Evolutionary conservation across 2,797 vertebrate species (phyloP), one percentile per base, ranked within the genome.

Genomic region (Discoglossus pictus): DNA sequence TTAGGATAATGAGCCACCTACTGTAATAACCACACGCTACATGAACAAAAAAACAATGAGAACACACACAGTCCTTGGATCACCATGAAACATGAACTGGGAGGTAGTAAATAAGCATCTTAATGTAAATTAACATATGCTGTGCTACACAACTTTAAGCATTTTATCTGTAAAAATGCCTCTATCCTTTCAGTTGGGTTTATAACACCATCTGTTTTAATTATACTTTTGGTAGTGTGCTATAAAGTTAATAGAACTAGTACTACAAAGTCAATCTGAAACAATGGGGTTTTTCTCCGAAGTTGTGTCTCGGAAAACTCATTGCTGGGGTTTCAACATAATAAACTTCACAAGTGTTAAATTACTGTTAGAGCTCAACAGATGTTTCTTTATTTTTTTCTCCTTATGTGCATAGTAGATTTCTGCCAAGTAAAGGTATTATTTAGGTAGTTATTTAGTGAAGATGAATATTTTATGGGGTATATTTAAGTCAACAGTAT

Each of bases 131-230:
- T 67, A 82, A 71, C 89, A 87, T 86, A 86, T 86, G 87, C 77
- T 58, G 65, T 78, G 76, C 79, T 82, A 76, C 80, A 84, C 77
- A 76, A 84, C 84, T 86, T 68, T 79, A 81, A 87, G 85, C 84
- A 81, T 78, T 80, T 80, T 84, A 77, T 79, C 83, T 73, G 81
- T 79, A 80, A 82, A 84, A 83, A 61, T 23, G 67, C 68, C 80
- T 83, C 77, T 47, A 60, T 40, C 74, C 79, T 78, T 79, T 76
- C 75, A 71, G 69, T 10, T 44, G 72, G 48, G 74, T 70, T 82
- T 75, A 82, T 12, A 46, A 77, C 6, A 2, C 88, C 86, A 86
- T 87, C 85, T 89, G 88, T 76, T 83, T 86, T 83, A 81, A 87
- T 88, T 79, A 86, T 80, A 83, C 85, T 73, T 82, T 64, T 78